Conservation (phyloP, 2,797 vertebrate species). For the Acrossocheilus wenchowensis region DNA sequence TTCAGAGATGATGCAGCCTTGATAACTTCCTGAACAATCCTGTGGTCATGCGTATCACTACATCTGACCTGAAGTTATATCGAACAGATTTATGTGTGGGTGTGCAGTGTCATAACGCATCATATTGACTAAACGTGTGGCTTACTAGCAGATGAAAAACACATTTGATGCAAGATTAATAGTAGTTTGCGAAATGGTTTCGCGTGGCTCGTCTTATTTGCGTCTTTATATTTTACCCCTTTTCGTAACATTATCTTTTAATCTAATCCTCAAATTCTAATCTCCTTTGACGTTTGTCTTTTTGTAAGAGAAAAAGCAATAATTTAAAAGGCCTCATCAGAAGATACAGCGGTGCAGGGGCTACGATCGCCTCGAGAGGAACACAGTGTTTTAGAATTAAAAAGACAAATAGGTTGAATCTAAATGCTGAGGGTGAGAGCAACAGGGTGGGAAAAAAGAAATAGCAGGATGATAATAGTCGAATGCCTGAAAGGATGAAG, state of each 20-base stretch:
- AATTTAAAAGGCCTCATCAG: constrained; percentile 11
- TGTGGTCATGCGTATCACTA: not conserved
- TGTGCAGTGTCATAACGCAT: constrained; percentile 26
- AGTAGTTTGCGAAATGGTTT: not conserved
- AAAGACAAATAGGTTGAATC: constrained; percentile 42
- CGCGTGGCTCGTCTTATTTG: not conserved
- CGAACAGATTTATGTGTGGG: constrained; percentile 26
- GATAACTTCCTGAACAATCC: constrained; percentile 37
- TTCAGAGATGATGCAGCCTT: constrained; percentile 42
- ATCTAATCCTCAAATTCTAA: not conserved
- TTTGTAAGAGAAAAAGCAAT: constrained; percentile 10
- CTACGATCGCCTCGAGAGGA: constrained; percentile 21
- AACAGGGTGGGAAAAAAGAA: constrained; percentile 18
- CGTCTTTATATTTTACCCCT: constrained; percentile 8
- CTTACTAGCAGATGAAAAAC: constrained; percentile 13
- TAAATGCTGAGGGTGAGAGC: constrained; percentile 28
- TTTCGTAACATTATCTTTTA: constrained; percentile 12
- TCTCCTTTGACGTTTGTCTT: not conserved
- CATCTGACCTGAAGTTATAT: constrained; percentile 33
- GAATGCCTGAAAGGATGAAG: constrained; percentile 55
- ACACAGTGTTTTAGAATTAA: constrained; percentile 41
- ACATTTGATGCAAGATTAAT: constrained; percentile 12
- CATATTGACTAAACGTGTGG: constrained; percentile 26
- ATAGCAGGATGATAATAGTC: constrained; percentile 43
- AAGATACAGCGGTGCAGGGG: not conserved